Base-by-base conservation (phyloP, 2,797 vertebrate species). In the Hydrophis major region DNA sequence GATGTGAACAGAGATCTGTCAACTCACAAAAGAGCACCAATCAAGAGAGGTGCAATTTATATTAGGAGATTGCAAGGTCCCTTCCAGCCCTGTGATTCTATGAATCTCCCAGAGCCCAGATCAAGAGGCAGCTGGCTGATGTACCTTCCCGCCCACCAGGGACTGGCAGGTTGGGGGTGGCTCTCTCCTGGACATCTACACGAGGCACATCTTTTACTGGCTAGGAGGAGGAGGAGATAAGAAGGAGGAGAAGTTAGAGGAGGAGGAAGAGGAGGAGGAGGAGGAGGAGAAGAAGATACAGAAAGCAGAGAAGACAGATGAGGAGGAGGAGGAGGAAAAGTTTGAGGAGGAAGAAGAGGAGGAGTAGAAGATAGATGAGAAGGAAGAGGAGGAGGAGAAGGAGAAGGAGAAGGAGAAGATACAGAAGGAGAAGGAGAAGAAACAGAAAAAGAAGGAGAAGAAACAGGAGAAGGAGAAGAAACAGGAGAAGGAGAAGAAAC, bases 111-210 rank as follows among this genome's bases (percentile, higher is more conserved):
- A 18, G 6, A 6, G 14, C 86, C 2, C 89, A 60, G 63, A 74
- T 63, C 55, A 0, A 55, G 4, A 90, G 0, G 0, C 8, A 28
- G 90, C 61, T 28, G 1, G 13, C n/a, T 66, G 47, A 86, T 91
- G 69, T 37, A 7, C 37, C 2, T 42, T 4, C n/a, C 1, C n/a
- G 0, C 27, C 61, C 3, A 3, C 25, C 20, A 4, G 32, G 32
- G 37, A 57, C 86, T 47, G 56, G 57, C n/a, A 42, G 32, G 0
- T 1, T 50, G 88, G n/a, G 16, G 57, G 37, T 4, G 83, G 32
- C 86, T 88, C 66, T 92, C 87, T 93, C 91, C 90, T 8, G 25
- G 57, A 88, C 94, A 90, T 89, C 55, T 18, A 87, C 37, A 11
- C 27, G n/a, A 78, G 1, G 6, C 28, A 4, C 63, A 27, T 25